Conservation (phyloP, 2,113 vertebrate species). For the Sebastes schlegelii region DNA sequence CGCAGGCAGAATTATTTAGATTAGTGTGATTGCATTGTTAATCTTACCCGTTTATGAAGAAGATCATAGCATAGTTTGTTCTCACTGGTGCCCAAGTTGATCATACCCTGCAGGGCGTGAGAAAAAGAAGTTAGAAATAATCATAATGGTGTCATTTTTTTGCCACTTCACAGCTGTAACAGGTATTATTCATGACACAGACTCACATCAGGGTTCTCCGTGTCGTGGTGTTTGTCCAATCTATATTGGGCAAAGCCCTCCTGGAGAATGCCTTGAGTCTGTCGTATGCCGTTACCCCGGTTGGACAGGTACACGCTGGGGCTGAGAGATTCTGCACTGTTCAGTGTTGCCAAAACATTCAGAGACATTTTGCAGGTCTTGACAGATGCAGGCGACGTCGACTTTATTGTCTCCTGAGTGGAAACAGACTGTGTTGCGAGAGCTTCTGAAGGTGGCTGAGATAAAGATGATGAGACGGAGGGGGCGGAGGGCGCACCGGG, state of each 20-base stretch:
- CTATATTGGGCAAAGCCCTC: conserved; percentile 85
- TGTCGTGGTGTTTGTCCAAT: conserved; percentile 85
- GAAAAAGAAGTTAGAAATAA: background rate
- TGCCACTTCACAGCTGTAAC: background rate
- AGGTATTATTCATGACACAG: background rate
- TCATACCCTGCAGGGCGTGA: conserved; percentile 85
- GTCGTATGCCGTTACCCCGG: conserved; percentile 84
- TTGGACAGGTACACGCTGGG: conserved; percentile 85
- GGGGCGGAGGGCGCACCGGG: conserved; percentile 7
- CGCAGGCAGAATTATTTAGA: background rate
- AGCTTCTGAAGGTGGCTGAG: conserved; percentile 41
- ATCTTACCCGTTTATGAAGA: conserved; percentile 89
- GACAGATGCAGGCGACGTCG: conserved; percentile 20
- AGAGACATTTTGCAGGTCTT: conserved; percentile 48
- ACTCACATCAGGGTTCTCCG: conserved; percentile 90
- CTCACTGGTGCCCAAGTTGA: conserved; percentile 92
- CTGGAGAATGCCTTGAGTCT: conserved; percentile 80
- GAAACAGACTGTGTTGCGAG: conserved; percentile 5
- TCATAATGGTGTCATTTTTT: background rate
- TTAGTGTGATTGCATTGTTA: background rate
- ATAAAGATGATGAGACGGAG: conserved; percentile 34
- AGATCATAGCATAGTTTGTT: conserved; percentile 94
- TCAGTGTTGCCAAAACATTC: background rate
- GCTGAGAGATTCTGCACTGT: conserved; percentile 33
- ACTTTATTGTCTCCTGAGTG: conserved; percentile 27